Conservation (phyloP, 35 echinoderm and acorn worm genomes). For the Apostichopus californicus region DNA sequence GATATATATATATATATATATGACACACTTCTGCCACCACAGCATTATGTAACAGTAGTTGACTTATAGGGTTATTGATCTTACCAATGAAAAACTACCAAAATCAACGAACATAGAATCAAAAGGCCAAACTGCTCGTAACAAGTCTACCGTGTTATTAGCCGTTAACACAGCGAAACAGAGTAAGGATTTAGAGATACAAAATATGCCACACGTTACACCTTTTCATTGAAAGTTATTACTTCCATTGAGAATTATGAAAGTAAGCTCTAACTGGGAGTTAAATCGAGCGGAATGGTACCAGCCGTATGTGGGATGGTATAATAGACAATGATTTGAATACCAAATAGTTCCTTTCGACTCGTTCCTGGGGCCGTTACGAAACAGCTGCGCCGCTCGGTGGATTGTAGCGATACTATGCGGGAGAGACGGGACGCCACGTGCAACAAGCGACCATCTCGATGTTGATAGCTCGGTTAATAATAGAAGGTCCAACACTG, state of each 20-base stretch:
- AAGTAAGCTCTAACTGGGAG: background rate
- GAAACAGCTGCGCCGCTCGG: constrained; percentile 33
- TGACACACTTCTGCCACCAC: background rate
- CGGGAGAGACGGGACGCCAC: constrained; percentile 5
- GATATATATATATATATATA: background rate
- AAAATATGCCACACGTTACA: constrained; percentile 14
- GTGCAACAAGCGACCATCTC: constrained; percentile 3
- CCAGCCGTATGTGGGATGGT: constrained; percentile 26
- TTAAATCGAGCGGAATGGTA: constrained; percentile 42
- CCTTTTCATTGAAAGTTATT: constrained; percentile 37
- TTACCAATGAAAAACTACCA: background rate
- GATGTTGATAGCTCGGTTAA: background rate
- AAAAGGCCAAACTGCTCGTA: background rate
- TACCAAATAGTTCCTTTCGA: background rate
- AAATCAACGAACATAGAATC: background rate
- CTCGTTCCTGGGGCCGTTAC: constrained; percentile 30
- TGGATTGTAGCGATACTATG: constrained; percentile 7
- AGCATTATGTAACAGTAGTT: constrained; percentile 1
- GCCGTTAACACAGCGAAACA: constrained; percentile 45
- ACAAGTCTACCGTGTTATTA: constrained; percentile 38
- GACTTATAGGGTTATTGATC: constrained; percentile 11
- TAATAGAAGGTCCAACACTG: constrained; percentile 26
- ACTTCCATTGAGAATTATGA: background rate
- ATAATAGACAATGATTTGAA: constrained; percentile 21
- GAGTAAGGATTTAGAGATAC: background rate